These are phyloP conservation scores for Quadriops clusia DNA, from an alignment of 2,888 invertebrate species.

Conservation along the genomic window DNA sequence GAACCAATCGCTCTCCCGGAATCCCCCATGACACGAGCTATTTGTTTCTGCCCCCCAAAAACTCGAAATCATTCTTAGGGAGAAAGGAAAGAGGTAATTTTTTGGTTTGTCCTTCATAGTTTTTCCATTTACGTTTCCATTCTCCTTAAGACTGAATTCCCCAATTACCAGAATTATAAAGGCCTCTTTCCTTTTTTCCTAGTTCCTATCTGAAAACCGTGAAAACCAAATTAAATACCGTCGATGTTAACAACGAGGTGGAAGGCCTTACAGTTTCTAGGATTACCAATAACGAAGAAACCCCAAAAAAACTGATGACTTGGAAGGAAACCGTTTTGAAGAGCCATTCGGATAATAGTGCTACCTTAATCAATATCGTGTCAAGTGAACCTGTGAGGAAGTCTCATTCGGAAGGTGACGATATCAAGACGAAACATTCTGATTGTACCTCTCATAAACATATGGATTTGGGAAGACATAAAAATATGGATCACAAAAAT, in stretches of 20 bases:
- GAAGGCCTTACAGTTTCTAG: slow-evolving; percentile 30
- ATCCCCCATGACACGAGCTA: not conserved
- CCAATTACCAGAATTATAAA: slow-evolving; percentile 9
- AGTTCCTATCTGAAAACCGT: slow-evolving; percentile 21
- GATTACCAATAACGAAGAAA: slow-evolving; percentile 12
- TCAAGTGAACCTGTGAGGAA: no score
- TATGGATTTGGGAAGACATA: no score
- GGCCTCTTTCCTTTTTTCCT: no score
- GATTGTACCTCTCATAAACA: no score
- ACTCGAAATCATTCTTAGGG: slow-evolving; percentile 24
- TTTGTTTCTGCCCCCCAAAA: not conserved
- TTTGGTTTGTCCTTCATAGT: slow-evolving; percentile 3
- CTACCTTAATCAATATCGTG: no score
- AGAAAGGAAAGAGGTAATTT: slow-evolving; percentile 29
- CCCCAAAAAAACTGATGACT: slow-evolving; percentile 22
- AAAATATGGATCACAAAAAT: no score
- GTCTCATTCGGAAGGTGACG: no score
- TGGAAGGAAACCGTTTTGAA: slow-evolving; percentile 24
- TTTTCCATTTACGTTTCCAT: slow-evolving; percentile 18
- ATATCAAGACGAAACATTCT: no score
- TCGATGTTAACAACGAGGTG: slow-evolving; percentile 28
- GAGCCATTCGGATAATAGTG: no score
- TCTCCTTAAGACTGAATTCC: slow-evolving; percentile 22
- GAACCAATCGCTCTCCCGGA: slow-evolving; percentile 6
- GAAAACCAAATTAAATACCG: slow-evolving; percentile 31